Percentiles rank a stretch among this genome's conserved stretches.
phyloP scores from a whole-genome alignment of 2,888 invertebrate species.

The Esperia sulphurella region DNA sequence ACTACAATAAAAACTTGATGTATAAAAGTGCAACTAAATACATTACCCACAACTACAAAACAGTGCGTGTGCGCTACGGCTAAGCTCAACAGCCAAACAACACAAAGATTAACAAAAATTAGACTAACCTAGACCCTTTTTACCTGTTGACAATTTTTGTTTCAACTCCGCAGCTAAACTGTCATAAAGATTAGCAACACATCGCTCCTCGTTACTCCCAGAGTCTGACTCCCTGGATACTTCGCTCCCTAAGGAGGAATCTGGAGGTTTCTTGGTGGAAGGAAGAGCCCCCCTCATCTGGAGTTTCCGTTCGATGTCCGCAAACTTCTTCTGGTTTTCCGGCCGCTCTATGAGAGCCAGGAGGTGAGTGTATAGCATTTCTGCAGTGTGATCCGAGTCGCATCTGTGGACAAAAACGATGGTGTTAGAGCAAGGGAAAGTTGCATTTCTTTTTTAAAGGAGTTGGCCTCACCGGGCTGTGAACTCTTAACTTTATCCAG shows the following conservation, averaged over 20 bases:
- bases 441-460: too few relatives aligned
- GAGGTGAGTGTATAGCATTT: slow-evolving; percentile 90
- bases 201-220: slow-evolving; percentile 84
- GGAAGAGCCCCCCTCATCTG: slow-evolving; percentile 80
- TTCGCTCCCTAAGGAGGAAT: slow-evolving; percentile 87
- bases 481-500: too few relatives aligned
- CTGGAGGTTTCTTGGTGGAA: slow-evolving; percentile 81
- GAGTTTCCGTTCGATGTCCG: slow-evolving; percentile 84
- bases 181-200: slow-evolving; percentile 89
- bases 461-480: too few relatives aligned
- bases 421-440: not conserved
- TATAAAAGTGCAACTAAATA: too few relatives aligned
- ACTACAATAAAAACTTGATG: too few relatives aligned
- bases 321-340: slow-evolving; percentile 91
- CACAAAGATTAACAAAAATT: slow-evolving; percentile 32
- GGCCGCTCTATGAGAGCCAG: slow-evolving; percentile 89
- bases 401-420: slow-evolving; percentile 71
- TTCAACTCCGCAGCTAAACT: slow-evolving; percentile 95
- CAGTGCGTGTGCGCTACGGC: slow-evolving; percentile 18
- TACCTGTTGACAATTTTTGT: slow-evolving; percentile 79
- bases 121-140: slow-evolving; percentile 72
- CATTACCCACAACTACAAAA: slow-evolving; percentile 18
- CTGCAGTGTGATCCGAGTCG: slow-evolving; percentile 95
- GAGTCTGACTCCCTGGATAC: slow-evolving; percentile 85
- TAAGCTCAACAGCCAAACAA: slow-evolving; percentile 26